Conservation (phyloP, 2,888 invertebrate genomes). For the Drosophila stalkeri region DNA sequence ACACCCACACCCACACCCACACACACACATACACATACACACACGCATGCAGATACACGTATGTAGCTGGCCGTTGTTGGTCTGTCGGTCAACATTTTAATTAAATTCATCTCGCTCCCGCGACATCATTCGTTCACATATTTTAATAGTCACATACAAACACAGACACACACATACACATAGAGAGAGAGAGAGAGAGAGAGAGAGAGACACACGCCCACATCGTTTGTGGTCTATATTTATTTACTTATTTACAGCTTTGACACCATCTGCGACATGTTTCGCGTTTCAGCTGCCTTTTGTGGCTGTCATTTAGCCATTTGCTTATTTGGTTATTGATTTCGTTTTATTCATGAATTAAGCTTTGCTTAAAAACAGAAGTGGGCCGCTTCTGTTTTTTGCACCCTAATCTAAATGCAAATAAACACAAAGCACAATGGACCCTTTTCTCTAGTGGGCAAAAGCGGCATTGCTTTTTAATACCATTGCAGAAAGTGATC, state of each 20-base stretch:
- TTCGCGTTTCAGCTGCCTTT: conserved; percentile 63
- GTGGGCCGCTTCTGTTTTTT: conserved; percentile 24
- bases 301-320: conserved; percentile 63
- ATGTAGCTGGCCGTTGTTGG: conserved; percentile 25
- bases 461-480: conserved; percentile 5
- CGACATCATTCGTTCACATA: conserved; percentile 40
- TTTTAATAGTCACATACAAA: conserved; percentile 57
- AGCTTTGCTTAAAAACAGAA: conserved; percentile 22
- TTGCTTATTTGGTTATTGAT: conserved; percentile 59
- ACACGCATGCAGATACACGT: background rate
- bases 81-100: conserved; percentile 75
- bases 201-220: background rate
- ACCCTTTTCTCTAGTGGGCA: conserved; percentile 13
- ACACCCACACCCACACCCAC: conserved; percentile 1
- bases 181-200: background rate
- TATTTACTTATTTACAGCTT: conserved; percentile 75
- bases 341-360: conserved; percentile 62
- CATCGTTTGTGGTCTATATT: conserved; percentile 67
- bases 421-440: conserved; percentile 35
- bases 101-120: conserved; percentile 68
- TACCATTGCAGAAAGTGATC: conserved; percentile 16
- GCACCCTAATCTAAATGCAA: conserved; percentile 47
- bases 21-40: background rate
- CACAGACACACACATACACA: conserved; percentile 11
- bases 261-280: conserved; percentile 64